phyloP scores from a whole-genome alignment of 2,888 invertebrate genomes.

The Petrolisthes cinctipes region DNA sequence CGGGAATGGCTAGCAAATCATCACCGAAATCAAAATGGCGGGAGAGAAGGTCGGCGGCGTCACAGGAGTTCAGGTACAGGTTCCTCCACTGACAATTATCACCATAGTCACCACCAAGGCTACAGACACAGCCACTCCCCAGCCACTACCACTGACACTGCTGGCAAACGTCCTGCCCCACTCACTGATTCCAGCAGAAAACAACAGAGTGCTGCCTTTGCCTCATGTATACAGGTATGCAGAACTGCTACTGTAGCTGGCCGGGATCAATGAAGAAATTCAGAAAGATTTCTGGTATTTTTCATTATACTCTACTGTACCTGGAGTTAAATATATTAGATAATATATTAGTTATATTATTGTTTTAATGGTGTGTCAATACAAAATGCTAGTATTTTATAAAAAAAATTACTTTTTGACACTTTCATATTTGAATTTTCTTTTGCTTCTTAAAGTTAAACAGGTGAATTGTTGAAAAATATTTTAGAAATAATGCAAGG shows the following conservation, averaged over 20 bases:
- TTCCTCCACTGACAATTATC: not conserved
- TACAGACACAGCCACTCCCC: slow-evolving; percentile 43
- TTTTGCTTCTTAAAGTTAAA: too few relatives aligned
- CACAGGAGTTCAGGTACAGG: slow-evolving; percentile 37
- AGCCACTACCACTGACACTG: slow-evolving; percentile 6
- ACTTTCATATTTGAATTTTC: too few relatives aligned
- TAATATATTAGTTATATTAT: not conserved
- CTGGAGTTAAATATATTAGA: not conserved
- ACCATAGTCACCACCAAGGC: not conserved
- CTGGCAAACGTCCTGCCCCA: slow-evolving; percentile 11
- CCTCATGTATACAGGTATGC: slow-evolving; percentile 31
- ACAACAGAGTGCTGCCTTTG: slow-evolving; percentile 38
- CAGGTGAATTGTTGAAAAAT: too few relatives aligned
- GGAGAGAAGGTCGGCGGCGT: slow-evolving; percentile 46
- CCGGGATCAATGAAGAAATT: not conserved
- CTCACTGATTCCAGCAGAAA: slow-evolving; percentile 22
- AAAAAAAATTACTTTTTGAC: too few relatives aligned
- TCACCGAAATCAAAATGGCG: slow-evolving; percentile 7
- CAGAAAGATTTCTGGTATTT: not conserved
- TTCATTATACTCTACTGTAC: not conserved
- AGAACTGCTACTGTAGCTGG: not conserved
- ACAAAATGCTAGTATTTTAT: too few relatives aligned
- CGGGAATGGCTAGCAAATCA: slow-evolving; percentile 46
- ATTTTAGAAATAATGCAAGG: too few relatives aligned
- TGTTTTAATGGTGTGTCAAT: too few relatives aligned